Base-by-base conservation (phyloP, 2,888 invertebrate genomes). In the Rotaria socialis region DNA sequence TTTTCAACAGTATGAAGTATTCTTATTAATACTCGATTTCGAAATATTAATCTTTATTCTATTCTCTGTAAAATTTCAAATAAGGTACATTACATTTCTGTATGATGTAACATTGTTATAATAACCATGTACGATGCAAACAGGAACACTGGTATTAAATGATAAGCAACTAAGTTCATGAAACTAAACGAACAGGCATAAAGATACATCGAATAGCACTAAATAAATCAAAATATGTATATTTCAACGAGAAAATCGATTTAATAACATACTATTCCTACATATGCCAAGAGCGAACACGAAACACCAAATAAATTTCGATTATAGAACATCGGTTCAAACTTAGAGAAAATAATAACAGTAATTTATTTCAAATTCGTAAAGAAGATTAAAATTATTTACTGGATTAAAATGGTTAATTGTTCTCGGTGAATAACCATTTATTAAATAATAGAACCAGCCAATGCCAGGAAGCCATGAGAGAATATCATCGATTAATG, bases 31-130 rank as follows among this genome's bases (percentile, higher is more conserved):
- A 35, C 35, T 35, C 35, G 35, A 35, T 2, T 35, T 35, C 35
- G 35, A 35, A 35, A 35, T 2, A 2, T 35, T 35, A 2, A 35
- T 35, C 35, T 52, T 52, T 52, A 16, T 55, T 55, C 55, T 55
- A 3, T 55, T 55, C 7, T 7, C 55, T 22, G 5, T 1, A 6
- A 55, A 55, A 55, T 6, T 55, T 55, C 22, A 56, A 24, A 56
- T 16, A 0, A 7, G 35, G 35, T 67, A 67, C 19, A 67, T 67
- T 67, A 67, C 67, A 89, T 88, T 84, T 90, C 90, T 10, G 88
- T 89, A 88, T 90, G 90, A 87, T 90, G 90, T n/a, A 90, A 88
- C 86, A 90, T 90, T 6, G 90, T 90, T 84, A 90, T 89, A 84
- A 90, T 88, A 19, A 90, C 89, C 10, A 89, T 88, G 89, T 89